A percentile compares a stretch with the other conserved stretches of the same genome.
Conservation (phyloP, 2,797 vertebrate genomes). For the Crenuchus spilurus region DNA sequence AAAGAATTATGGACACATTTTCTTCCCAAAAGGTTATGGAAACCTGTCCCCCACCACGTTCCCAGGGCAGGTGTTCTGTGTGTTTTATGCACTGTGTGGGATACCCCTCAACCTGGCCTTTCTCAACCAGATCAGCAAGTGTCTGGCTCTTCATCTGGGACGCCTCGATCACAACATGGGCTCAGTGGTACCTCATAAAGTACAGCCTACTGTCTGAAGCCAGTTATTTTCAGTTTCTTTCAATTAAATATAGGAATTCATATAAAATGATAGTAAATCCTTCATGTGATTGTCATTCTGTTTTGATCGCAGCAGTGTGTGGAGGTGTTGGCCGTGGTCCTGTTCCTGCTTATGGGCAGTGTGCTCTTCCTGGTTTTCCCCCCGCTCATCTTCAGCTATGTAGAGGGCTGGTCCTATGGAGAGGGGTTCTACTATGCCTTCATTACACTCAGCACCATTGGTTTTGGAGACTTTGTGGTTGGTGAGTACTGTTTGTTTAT, state of each 20-base stretch:
- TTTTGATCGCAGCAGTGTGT: slow-evolving; percentile 69
- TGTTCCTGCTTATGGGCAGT: slow-evolving; percentile 83
- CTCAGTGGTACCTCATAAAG: slow-evolving; percentile 68
- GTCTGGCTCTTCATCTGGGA: slow-evolving; percentile 80
- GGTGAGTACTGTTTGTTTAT: slow-evolving; percentile 69
- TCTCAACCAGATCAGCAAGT: slow-evolving; percentile 87
- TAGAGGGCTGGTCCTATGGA: slow-evolving; percentile 89
- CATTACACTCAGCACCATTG: slow-evolving; percentile 93
- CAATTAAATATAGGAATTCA: background rate
- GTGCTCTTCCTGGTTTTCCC: slow-evolving; percentile 87
- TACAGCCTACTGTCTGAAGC: slow-evolving; percentile 50
- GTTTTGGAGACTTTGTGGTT: slow-evolving; percentile 92
- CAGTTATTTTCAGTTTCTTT: background rate
- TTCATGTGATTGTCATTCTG: slow-evolving; percentile 1
- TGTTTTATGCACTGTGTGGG: slow-evolving; percentile 90
- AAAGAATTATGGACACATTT: background rate
- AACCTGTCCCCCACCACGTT: slow-evolving; percentile 90
- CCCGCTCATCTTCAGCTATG: slow-evolving; percentile 87
- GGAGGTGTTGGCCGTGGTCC: slow-evolving; percentile 77
- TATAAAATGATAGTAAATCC: background rate
- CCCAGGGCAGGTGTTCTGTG: slow-evolving; percentile 89
- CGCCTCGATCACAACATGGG: slow-evolving; percentile 79
- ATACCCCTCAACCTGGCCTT: slow-evolving; percentile 90
- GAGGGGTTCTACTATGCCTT: slow-evolving; percentile 95
- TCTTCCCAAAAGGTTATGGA: slow-evolving; percentile 81